Conservation (phyloP, 2,797 vertebrate species). For the Periparus ater region DNA sequence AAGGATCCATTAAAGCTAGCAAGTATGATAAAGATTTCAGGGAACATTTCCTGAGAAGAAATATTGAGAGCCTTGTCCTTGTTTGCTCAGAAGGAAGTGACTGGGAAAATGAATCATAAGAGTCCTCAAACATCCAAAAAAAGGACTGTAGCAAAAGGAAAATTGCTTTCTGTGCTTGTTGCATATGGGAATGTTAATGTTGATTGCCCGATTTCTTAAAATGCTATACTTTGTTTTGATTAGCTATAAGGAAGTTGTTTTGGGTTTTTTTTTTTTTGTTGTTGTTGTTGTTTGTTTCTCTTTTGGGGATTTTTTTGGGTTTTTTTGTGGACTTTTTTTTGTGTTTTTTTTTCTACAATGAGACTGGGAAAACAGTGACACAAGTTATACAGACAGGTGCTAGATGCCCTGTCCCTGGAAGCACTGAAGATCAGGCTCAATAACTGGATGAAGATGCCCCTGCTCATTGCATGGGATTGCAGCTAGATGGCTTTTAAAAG, state of each 20-base stretch:
- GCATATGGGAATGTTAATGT: neutral
- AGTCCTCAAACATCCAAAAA: neutral
- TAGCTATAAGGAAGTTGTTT: neutral
- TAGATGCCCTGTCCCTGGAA: neutral
- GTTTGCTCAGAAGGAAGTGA: neutral
- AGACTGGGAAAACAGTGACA: neutral
- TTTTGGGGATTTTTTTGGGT: too few species aligned
- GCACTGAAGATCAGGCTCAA: neutral
- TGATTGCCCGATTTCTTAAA: neutral
- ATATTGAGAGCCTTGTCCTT: neutral
- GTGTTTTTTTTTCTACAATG: neutral
- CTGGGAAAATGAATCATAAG: neutral
- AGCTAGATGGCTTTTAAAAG: neutral
- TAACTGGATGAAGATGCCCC: neutral
- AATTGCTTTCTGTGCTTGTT: neutral
- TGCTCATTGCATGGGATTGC: neutral
- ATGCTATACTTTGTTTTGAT: neutral
- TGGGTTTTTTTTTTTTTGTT: neutral
- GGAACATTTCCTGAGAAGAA: neutral
- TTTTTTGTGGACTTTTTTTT: neutral
- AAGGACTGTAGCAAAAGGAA: neutral
- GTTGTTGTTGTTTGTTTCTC: neutral
- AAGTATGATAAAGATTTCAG: neutral
- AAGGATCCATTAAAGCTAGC: neutral
- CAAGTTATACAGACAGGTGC: neutral